Percentiles rank a stretch among this genome's conserved stretches.
phyloP scores from a whole-genome alignment of 37 sponge, comb jelly and placozoan genomes.

The Mnemiopsis leidyi region DNA sequence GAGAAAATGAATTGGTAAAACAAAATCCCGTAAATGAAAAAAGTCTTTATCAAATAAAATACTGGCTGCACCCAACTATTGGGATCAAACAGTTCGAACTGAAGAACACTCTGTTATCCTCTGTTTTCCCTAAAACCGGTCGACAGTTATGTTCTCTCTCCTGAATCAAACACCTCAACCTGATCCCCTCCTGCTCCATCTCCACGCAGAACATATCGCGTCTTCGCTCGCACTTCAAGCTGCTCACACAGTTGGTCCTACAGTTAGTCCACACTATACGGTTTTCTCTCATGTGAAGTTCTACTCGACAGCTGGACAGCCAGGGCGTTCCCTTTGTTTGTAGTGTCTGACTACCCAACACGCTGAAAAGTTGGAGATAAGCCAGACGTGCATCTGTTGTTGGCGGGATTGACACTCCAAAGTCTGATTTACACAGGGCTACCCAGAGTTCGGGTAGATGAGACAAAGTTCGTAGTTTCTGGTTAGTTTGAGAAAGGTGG shows the following conservation, averaged over 20 bases:
- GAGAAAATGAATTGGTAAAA: too few species aligned
- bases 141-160: slow-evolving; percentile 46
- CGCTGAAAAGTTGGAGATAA: background rate
- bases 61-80: background rate
- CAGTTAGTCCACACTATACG: slow-evolving; percentile 18
- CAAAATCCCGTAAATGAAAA: too few species aligned
- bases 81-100: slow-evolving; percentile 20
- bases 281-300: background rate
- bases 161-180: slow-evolving; percentile 40
- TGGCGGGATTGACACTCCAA: background rate
- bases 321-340: background rate
- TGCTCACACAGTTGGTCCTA: background rate
- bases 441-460: slow-evolving; percentile 2
- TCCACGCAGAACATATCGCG: slow-evolving; percentile 22
- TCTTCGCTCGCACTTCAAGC: background rate
- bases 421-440: background rate
- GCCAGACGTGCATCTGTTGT: background rate
- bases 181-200: background rate
- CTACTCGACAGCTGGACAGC: background rate
- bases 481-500: background rate
- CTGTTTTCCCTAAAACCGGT: background rate
- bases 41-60: slow-evolving; percentile 21
- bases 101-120: background rate
- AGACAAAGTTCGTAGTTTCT: background rate
- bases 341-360: background rate